Evolutionary conservation across 2,888 invertebrate species (phyloP).

Genomic region (Himalopsyche japonica): DNA sequence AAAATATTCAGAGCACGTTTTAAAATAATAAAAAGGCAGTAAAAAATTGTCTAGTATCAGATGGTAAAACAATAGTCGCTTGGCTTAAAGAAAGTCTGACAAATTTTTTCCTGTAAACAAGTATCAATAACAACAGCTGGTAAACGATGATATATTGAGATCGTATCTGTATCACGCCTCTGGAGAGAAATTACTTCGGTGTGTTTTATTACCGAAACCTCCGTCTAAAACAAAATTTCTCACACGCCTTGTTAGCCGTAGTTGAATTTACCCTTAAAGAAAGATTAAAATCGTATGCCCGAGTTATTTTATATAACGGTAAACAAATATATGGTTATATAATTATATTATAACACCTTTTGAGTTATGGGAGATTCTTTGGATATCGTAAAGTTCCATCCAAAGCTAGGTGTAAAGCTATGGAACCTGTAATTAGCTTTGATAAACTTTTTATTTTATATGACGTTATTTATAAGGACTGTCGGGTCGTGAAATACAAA

Average conservation of each 20-base stretch:
- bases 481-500: too few relatives aligned
- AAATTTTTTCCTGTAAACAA: neutral
- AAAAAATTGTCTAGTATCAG: too few relatives aligned
- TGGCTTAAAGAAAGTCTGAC: neutral
- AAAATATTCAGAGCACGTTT: too few relatives aligned
- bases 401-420: too few relatives aligned
- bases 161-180: neutral
- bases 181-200: neutral
- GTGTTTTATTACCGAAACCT: neutral
- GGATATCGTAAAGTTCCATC: too few relatives aligned
- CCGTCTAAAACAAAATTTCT: neutral
- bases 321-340: neutral
- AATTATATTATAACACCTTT: neutral
- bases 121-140: neutral
- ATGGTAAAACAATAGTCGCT: too few relatives aligned
- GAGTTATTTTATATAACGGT: neutral
- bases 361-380: neutral
- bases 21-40: too few relatives aligned
- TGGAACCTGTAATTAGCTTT: too few relatives aligned
- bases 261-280: conserved; percentile 15
- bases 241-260: neutral
- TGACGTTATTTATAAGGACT: too few relatives aligned
- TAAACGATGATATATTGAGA: neutral
- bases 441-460: too few relatives aligned
- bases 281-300: neutral